Percentiles rank a stretch among this genome's conserved stretches.
Evolutionary conservation across 2,797 vertebrate genomes (phyloP).

Genomic region (Sebastes cheni): DNA sequence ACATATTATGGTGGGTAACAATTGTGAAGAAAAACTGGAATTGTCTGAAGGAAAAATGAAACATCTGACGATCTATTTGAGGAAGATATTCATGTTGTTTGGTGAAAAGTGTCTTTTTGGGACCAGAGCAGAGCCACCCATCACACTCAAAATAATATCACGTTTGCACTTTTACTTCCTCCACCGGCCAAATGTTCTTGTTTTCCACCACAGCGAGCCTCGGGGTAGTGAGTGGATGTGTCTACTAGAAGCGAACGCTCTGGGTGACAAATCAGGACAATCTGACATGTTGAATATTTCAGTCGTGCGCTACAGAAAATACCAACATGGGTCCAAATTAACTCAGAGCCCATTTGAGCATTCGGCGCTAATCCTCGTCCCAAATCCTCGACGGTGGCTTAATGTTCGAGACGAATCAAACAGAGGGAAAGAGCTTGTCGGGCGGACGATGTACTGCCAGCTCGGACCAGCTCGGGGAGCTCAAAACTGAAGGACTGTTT

Average conservation of each 20-base stretch:
- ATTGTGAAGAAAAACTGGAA: background rate
- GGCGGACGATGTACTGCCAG: conserved; percentile 10
- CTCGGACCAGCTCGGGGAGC: conserved; percentile 17
- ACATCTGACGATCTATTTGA: too few species aligned
- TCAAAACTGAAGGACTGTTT: conserved; percentile 46
- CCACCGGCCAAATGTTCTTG: conserved; percentile 12
- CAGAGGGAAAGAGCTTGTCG: conserved; percentile 16
- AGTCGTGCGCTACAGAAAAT: conserved; percentile 11
- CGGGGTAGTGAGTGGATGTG: conserved; percentile 4
- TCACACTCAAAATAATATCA: conserved; percentile 31
- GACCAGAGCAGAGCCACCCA: background rate
- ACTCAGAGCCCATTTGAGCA: conserved; percentile 37
- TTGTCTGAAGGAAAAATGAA: too few species aligned
- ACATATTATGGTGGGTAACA: background rate
- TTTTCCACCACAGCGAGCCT: conserved; percentile 4
- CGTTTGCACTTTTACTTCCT: background rate
- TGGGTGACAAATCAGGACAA: conserved; percentile 45
- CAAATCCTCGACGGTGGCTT: conserved; percentile 62
- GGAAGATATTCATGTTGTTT: background rate
- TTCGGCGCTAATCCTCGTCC: conserved; percentile 57
- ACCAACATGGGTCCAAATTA: conserved; percentile 42
- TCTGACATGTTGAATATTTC: conserved; percentile 53
- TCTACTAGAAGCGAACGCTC: background rate
- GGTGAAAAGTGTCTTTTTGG: background rate
- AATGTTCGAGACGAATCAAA: conserved; percentile 41